These are phyloP conservation scores for Sebastes vulpes DNA, from an alignment of 2,797 vertebrate species.

Conservation along the genomic window DNA sequence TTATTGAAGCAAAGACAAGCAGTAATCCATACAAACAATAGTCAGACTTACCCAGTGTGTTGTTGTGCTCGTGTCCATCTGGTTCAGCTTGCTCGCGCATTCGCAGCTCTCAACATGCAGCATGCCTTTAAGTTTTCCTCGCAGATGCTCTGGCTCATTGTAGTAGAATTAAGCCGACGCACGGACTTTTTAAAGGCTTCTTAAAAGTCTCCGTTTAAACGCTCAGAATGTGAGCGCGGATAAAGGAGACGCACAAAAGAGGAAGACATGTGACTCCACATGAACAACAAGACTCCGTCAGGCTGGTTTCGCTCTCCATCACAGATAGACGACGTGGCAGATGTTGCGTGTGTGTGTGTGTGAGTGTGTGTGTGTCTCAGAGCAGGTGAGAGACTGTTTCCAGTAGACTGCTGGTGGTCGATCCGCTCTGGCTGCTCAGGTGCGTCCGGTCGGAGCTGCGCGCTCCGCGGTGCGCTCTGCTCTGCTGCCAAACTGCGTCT, in stretches of 20 bases:
- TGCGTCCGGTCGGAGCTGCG: slow-evolving; percentile 52
- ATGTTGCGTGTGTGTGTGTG: neutral
- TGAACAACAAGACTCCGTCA: neutral
- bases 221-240: neutral
- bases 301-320: neutral
- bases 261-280: slow-evolving; percentile 15
- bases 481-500: slow-evolving; percentile 36
- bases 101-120: slow-evolving; percentile 23
- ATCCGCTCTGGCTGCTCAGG: slow-evolving; percentile 28
- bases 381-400: slow-evolving; percentile 29
- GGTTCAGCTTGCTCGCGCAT: slow-evolving; percentile 31
- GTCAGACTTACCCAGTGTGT: slow-evolving; percentile 67
- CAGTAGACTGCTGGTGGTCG: slow-evolving; percentile 2
- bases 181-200: neutral
- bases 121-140: slow-evolving; percentile 67
- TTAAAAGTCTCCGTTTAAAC: slow-evolving; percentile 32
- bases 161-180: neutral
- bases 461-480: slow-evolving; percentile 50
- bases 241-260: neutral
- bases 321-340: slow-evolving; percentile 14
- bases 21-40: neutral
- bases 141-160: slow-evolving; percentile 46
- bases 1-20: neutral
- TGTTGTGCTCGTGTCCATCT: slow-evolving; percentile 58
- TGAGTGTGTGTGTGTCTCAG: neutral